Base-by-base conservation (phyloP, 2,797 vertebrate genomes). In the Leontocebus nigricollis region DNA sequence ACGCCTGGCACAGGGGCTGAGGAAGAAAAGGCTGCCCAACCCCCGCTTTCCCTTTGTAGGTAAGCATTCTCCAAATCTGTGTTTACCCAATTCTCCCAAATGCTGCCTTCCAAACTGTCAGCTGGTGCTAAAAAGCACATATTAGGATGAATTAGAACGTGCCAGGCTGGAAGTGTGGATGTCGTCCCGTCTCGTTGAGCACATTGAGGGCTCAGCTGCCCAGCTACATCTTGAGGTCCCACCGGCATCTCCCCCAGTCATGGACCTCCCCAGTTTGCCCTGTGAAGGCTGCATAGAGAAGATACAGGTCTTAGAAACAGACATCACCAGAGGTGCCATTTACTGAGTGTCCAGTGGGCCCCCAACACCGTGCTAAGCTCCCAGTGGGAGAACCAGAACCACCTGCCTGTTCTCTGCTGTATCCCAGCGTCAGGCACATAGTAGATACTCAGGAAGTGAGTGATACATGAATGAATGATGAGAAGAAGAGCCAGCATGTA, bases 161-260 rank as follows among this genome's bases (percentile, higher is more conserved):
- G n/a, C 41, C 36, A 20, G 17, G 39, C 89, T 14, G 36, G 48
- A 19, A 52, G 59, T 2, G 0, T 6, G 0, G 19, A 14, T 94
- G 80, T 50, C 4, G 0, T 64, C 20, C 44, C 70, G 59, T 89
- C 0, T 2, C 50, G 1, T 12, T 30, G 24, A 59, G 26, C 26
- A n/a, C 0, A 0, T 2, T 13, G 55, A 75, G 64, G n/a, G n/a
- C 46, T 2, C 6, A 82, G 80, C 8, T 1, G 27, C 85, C 89
- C 77, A 6, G 82, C 59, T 44, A 15, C n/a, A 57, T 59, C 8
- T 82, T 57, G 17, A 22, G 36, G 30, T 12, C 3, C 52, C 2
- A 0, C 7, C 24, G 19, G 19, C 7, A 0, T 8, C 11, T 57
- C 41, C 2, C 0, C 24, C 7, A 8, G 26, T 20, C 27, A 1